Evolutionary conservation across 2,797 vertebrate species (phyloP).

Genomic region (Vultur gryphus): DNA sequence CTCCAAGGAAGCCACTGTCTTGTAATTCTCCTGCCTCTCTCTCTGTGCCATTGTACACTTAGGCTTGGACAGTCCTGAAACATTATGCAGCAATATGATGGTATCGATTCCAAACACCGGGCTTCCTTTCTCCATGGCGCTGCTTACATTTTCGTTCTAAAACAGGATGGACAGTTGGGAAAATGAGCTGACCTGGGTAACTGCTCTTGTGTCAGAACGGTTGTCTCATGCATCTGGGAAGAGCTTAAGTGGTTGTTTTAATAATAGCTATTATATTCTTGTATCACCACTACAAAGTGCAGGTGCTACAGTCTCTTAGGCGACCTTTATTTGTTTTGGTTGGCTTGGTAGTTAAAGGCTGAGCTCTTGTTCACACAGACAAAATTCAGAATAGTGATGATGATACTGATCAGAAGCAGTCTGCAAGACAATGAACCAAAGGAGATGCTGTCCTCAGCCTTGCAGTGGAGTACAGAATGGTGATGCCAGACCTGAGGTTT

Average conservation of each 20-base stretch:
- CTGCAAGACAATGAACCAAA: not conserved
- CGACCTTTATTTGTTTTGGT: not conserved
- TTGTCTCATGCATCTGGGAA: not conserved
- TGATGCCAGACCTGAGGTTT: not conserved
- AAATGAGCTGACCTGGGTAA: not conserved
- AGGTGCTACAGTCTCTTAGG: not conserved
- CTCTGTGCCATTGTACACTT: not conserved
- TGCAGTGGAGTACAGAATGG: not conserved
- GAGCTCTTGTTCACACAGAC: not conserved
- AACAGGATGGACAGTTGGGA: not conserved
- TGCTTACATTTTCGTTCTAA: not conserved
- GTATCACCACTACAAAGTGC: not conserved
- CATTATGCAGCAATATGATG: not conserved
- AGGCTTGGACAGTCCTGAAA: not conserved
- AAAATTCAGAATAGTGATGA: not conserved
- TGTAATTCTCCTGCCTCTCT: not conserved
- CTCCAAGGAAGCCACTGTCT: not conserved
- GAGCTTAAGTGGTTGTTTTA: not conserved
- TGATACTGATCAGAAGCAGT: not conserved
- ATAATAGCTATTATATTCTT: not conserved
- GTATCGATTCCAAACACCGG: not conserved
- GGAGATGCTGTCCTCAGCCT: not conserved
- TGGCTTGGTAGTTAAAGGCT: not conserved
- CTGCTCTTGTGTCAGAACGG: not conserved
- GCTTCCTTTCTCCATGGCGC: not conserved